Conservation (phyloP, 1,140 invertebrate genomes). For the Armadillidium nasatum region DNA sequence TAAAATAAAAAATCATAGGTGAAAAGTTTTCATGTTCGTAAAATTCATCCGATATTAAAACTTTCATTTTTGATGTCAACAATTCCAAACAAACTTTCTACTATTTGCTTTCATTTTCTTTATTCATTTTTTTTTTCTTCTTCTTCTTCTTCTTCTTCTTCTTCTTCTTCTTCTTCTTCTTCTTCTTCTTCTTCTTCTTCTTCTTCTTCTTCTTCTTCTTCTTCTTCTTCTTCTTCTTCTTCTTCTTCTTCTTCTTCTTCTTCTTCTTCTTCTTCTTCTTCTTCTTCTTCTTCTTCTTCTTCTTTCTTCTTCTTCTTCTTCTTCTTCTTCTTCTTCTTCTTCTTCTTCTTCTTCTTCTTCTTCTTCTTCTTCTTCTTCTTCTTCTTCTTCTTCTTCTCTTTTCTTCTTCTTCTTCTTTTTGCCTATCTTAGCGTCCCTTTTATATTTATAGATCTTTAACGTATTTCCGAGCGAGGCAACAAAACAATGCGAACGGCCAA, state of each 20-base stretch:
- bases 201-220: neutral
- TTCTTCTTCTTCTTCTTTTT: neutral
- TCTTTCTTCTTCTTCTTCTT: neutral
- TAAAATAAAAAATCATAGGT: too few relatives aligned
- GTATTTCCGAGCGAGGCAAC: neutral
- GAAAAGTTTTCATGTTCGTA: too few relatives aligned
- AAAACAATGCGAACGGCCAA: too few relatives aligned
- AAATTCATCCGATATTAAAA: too few relatives aligned
- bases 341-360: constrained; percentile 1
- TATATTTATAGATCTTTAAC: neutral
- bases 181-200: neutral
- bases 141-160: neutral
- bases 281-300: neutral
- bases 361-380: constrained; percentile 1
- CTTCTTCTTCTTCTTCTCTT: neutral
- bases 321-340: neutral
- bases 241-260: neutral
- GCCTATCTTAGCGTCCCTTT: neutral
- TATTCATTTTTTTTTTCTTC: neutral
- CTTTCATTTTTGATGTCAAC: too few relatives aligned
- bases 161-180: neutral
- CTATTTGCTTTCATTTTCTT: neutral
- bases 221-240: neutral
- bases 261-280: neutral
- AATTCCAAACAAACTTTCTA: neutral